Percentiles rank a stretch among this genome's conserved stretches.
These are phyloP conservation scores for Crioceris asparagi DNA, from an alignment of 2,888 invertebrate species.

Conservation along the genomic window DNA sequence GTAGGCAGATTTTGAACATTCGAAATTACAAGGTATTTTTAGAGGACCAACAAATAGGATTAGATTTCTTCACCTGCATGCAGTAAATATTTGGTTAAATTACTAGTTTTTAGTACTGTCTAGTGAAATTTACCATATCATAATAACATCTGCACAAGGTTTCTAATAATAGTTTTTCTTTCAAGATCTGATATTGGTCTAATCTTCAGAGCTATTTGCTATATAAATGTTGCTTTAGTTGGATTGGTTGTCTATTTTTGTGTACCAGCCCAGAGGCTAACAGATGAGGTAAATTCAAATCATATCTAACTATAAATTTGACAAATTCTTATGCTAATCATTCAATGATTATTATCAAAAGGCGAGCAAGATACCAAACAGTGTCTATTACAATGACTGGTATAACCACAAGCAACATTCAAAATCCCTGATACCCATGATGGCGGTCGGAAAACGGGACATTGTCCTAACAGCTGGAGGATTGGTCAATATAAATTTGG, in stretches of 20 bases:
- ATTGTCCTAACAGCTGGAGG: conserved; percentile 1
- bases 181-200: conserved; percentile 3
- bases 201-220: conserved; percentile 2
- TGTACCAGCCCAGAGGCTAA: conserved; percentile 2
- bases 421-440: conserved; percentile 4
- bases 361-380: conserved; percentile 1
- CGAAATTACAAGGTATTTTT: too few relatives aligned
- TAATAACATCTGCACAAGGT: not conserved
- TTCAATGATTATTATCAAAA: not conserved
- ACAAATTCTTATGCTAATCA: not conserved
- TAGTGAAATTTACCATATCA: too few relatives aligned
- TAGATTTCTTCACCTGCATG: too few relatives aligned
- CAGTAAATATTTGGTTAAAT: too few relatives aligned
- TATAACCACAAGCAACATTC: conserved; percentile 1
- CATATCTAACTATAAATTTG: too few relatives aligned
- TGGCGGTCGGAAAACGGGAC: conserved; percentile 2
- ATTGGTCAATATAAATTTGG: conserved; percentile 4
- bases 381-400: conserved; percentile 5
- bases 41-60: too few relatives aligned
- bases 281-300: conserved; percentile 4
- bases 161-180: not conserved
- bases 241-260: conserved; percentile 3
- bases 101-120: too few relatives aligned
- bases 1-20: too few relatives aligned
- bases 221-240: conserved; percentile 2